These are phyloP conservation scores for Lomographa bimaculata DNA, from an alignment of 2,888 invertebrate species.

Conservation along the genomic window DNA sequence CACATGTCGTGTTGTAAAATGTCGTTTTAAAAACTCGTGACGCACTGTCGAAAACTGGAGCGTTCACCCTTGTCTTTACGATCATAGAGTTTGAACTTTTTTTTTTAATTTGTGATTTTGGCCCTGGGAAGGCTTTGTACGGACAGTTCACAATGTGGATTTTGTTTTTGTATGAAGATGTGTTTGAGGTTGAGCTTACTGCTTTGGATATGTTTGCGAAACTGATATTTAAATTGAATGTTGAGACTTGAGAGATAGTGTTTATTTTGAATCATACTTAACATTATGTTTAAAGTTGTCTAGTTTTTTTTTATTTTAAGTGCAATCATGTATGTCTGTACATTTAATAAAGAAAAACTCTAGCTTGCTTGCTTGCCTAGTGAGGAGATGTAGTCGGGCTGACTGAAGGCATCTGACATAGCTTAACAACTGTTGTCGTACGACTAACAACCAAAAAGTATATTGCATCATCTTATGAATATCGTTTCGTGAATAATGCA, in stretches of 20 bases:
- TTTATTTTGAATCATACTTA: constrained; percentile 25
- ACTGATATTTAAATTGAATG: constrained; percentile 49
- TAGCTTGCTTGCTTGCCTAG: too few relatives aligned
- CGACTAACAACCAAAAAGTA: too few relatives aligned
- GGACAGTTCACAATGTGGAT: constrained; percentile 71
- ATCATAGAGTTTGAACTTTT: constrained; percentile 40
- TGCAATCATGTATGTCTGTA: too few relatives aligned
- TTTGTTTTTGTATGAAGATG: constrained; percentile 71
- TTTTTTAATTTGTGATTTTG: constrained; percentile 34
- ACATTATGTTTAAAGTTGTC: too few relatives aligned
- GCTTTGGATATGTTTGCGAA: constrained; percentile 50
- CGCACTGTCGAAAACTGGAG: constrained; percentile 28
- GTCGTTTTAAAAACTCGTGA: constrained; percentile 62
- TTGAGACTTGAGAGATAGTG: constrained; percentile 60
- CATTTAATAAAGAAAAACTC: too few relatives aligned
- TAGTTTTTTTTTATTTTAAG: too few relatives aligned
- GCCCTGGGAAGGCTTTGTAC: constrained; percentile 64
- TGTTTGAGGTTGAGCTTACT: constrained; percentile 50
- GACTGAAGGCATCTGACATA: too few relatives aligned
- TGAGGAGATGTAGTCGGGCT: too few relatives aligned
- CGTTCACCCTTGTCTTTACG: constrained; percentile 40
- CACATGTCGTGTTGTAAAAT: constrained; percentile 82
- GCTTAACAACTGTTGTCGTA: too few relatives aligned
- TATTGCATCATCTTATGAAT: too few relatives aligned
- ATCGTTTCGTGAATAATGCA: too few relatives aligned